Base-by-base conservation (phyloP, 2,113 vertebrate genomes). In the Tyto alba region DNA sequence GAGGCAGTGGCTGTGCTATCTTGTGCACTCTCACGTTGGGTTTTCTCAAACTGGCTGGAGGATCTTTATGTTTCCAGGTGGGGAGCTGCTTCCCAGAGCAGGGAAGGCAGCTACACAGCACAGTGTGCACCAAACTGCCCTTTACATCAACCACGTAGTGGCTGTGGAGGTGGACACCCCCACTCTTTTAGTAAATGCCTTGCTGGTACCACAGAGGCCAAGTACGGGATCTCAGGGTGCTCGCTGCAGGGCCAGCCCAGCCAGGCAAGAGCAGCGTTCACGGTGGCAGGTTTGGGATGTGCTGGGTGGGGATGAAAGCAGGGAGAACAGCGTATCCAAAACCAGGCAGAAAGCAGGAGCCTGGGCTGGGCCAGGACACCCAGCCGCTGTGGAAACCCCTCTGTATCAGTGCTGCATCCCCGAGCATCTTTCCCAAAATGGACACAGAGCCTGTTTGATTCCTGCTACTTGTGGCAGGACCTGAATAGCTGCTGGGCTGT, bases 141-240 rank as follows among this genome's bases (percentile, higher is more conserved):
- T n/a, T 80, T 47, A 25, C 1, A 23, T 59, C 45, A 68, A 1
- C n/a, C 43, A 9, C 1, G 0, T 79, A 59, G 57, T 10, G 59
- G 29, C 21, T 85, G 55, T 73, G 48, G 48, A 76, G 43, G 13
- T 64, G n/a, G 29, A 41, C 45, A 68, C 25, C 55, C 45, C 83
- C 4, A 0, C 15, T 67, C 3, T 11, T 57, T 83, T 67, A n/a
- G 7, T 75, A n/a, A 89, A 57, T 57, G 56, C 11, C 90, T 75
- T 89, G 45, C 32, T 64, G 14, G 30, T 78, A 43, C 71, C 7
- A 5, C 63, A 62, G 74, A 76, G 57, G 12, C 68, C 0, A 0
- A 41, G 34, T 52, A 23, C 3, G 3, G 50, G 23, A 62, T 63
- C n/a, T 82, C 0, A 0, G 14, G 22, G 9, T 0, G 1, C 40